A percentile compares a stretch with the other conserved stretches of the same genome.
These are phyloP conservation scores for Lordiphosa collinella DNA, from an alignment of 1,140 invertebrate species.

Conservation along the genomic window DNA sequence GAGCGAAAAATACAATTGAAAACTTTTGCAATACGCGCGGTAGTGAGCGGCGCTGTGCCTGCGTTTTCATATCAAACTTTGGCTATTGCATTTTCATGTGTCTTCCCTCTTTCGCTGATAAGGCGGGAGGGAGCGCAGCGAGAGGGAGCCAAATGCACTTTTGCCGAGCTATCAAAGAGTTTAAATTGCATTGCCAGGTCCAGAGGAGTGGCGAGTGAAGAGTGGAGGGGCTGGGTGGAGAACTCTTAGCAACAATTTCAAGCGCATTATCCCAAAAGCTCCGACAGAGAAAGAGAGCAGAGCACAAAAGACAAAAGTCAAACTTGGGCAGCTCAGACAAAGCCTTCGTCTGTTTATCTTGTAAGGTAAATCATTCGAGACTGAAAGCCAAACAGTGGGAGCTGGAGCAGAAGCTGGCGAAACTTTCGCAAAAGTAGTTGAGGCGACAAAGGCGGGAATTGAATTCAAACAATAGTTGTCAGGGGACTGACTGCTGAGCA, in stretches of 20 bases:
- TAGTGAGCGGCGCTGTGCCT: slow-evolving; percentile 17
- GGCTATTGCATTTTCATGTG: slow-evolving; percentile 76
- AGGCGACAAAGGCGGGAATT: slow-evolving; percentile 75
- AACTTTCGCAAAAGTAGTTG: slow-evolving; percentile 72
- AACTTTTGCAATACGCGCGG: slow-evolving; percentile 69
- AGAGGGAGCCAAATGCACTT: slow-evolving; percentile 69
- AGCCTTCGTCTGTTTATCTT: slow-evolving; percentile 68
- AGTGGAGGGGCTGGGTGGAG: slow-evolving; percentile 1
- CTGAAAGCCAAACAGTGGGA: slow-evolving; percentile 71
- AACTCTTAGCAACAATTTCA: slow-evolving; percentile 58
- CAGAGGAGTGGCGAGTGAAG: neutral
- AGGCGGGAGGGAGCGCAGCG: slow-evolving; percentile 12
- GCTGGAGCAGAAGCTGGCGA: slow-evolving; percentile 6
- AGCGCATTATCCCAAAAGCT: slow-evolving; percentile 58
- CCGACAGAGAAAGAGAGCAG: slow-evolving; percentile 18
- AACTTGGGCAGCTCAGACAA: slow-evolving; percentile 64
- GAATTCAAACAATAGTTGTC: slow-evolving; percentile 72
- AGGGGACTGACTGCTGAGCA: slow-evolving; percentile 44
- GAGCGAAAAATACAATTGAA: slow-evolving; percentile 68
- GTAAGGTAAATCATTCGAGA: slow-evolving; percentile 77
- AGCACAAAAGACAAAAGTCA: slow-evolving; percentile 66
- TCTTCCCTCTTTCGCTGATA: slow-evolving; percentile 62
- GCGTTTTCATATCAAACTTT: slow-evolving; percentile 77
- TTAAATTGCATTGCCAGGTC: slow-evolving; percentile 69
- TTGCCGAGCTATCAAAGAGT: slow-evolving; percentile 73